phyloP scores from a whole-genome alignment of 2,888 invertebrate genomes.

The Drosophila cognata region DNA sequence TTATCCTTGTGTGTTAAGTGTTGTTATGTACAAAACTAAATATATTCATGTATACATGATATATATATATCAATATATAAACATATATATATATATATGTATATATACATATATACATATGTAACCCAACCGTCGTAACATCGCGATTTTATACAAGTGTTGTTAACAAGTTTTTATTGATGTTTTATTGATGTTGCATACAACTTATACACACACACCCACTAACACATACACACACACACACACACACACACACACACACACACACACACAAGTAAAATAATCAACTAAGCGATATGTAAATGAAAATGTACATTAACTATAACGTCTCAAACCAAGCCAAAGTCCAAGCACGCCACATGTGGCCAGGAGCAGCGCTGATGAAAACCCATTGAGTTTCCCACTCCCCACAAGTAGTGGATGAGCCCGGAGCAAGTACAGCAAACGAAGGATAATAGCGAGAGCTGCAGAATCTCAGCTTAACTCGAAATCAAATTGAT shows the following conservation, averaged over 20 bases:
- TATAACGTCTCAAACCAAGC: constrained; percentile 41
- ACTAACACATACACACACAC: neutral
- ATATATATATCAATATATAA: constrained; percentile 23
- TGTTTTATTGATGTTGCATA: constrained; percentile 77
- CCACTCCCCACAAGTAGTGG: neutral
- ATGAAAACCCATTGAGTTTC: constrained; percentile 1
- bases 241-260: constrained; percentile 1
- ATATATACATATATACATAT: constrained; percentile 26
- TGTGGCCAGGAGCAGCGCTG: constrained; percentile 23
- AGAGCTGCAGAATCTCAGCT: constrained; percentile 39
- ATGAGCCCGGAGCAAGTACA: neutral
- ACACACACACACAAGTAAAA: constrained; percentile 8
- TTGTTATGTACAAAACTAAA: constrained; percentile 39
- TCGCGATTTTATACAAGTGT: constrained; percentile 82
- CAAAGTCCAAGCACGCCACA: constrained; percentile 56
- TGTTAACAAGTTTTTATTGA: constrained; percentile 77
- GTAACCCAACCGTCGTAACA: constrained; percentile 73
- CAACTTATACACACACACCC: constrained; percentile 53
- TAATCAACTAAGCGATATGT: constrained; percentile 28
- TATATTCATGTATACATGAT: constrained; percentile 28
- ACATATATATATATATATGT: constrained; percentile 4
- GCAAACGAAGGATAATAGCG: constrained; percentile 44
- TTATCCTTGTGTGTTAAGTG: constrained; percentile 57
- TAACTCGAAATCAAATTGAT: constrained; percentile 1
- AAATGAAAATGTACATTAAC: constrained; percentile 47